Evolutionary conservation across 2,888 invertebrate species (phyloP).

Genomic region (Aphrophora alni): DNA sequence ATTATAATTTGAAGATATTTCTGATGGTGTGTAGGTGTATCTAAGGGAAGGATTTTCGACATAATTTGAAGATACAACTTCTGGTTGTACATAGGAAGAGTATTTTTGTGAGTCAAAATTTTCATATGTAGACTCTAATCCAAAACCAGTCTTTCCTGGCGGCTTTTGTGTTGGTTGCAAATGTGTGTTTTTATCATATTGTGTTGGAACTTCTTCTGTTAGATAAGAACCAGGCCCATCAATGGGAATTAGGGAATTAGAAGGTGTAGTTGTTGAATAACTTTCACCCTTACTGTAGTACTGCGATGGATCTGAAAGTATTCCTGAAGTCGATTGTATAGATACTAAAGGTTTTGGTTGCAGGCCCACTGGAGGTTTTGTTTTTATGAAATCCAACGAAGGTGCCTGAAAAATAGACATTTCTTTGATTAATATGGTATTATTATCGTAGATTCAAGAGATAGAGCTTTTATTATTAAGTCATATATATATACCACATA

Average conservation of each 20-base stretch:
- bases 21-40: not conserved
- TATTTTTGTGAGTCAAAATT: not conserved
- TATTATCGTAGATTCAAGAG: no score
- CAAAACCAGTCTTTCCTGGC: not conserved
- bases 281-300: not conserved
- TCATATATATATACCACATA: no score
- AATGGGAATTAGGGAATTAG: not conserved
- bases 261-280: not conserved
- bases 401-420: not conserved
- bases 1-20: not conserved
- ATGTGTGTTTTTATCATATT: not conserved
- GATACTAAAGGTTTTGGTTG: not conserved
- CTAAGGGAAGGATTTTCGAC: not conserved
- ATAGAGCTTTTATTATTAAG: no score
- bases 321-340: not conserved
- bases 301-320: not conserved
- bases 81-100: not conserved
- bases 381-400: not conserved
- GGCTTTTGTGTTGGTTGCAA: not conserved
- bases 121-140: not conserved
- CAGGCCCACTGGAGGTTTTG: not conserved
- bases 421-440: no score
- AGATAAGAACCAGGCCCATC: not conserved
- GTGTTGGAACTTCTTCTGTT: not conserved
- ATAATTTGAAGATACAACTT: not conserved